Evolutionary conservation across 2,113 vertebrate species (phyloP).

Genomic region (Oncorhynchus keta): DNA sequence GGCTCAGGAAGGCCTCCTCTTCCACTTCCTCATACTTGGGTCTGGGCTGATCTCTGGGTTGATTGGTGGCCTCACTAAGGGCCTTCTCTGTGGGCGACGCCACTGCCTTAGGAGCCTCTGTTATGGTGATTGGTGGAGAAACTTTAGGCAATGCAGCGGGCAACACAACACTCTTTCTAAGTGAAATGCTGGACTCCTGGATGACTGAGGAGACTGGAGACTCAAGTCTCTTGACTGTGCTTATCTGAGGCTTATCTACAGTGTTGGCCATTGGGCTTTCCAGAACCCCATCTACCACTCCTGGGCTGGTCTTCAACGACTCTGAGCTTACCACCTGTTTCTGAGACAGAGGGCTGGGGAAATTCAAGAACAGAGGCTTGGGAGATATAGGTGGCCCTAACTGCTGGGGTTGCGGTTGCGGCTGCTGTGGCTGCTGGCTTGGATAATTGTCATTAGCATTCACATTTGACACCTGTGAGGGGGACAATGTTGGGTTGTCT

Average conservation of each 20-base stretch:
- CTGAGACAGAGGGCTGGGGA: conserved; percentile 53
- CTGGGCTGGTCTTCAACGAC: conserved; percentile 61
- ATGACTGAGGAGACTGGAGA: conserved; percentile 5
- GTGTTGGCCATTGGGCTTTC: conserved; percentile 38
- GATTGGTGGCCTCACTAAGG: conserved; percentile 7
- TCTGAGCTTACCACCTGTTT: conserved; percentile 58
- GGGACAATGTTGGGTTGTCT: conserved; percentile 56
- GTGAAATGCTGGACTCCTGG: conserved; percentile 19
- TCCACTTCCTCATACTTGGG: conserved; percentile 17
- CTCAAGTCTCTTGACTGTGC: conserved; percentile 63
- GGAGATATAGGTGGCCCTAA: conserved; percentile 65
- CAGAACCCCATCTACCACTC: conserved; percentile 38
- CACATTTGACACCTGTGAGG: conserved; percentile 80
- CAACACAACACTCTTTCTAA: conserved; percentile 25
- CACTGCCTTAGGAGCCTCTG: conserved; percentile 11
- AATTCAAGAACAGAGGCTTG: conserved; percentile 62
- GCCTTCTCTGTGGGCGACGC: conserved; percentile 19
- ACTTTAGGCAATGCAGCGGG: conserved; percentile 20
- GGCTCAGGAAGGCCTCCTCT: conserved; percentile 75
- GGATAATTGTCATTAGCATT: conserved; percentile 76
- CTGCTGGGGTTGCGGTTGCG: conserved; percentile 31
- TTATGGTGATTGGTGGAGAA: conserved; percentile 2
- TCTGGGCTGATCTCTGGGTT: neutral
- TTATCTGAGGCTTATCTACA: conserved; percentile 57
- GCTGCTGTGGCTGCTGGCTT: conserved; percentile 61